phyloP scores from a whole-genome alignment of 2,113 vertebrate genomes.

The Zapus hudsonius region DNA sequence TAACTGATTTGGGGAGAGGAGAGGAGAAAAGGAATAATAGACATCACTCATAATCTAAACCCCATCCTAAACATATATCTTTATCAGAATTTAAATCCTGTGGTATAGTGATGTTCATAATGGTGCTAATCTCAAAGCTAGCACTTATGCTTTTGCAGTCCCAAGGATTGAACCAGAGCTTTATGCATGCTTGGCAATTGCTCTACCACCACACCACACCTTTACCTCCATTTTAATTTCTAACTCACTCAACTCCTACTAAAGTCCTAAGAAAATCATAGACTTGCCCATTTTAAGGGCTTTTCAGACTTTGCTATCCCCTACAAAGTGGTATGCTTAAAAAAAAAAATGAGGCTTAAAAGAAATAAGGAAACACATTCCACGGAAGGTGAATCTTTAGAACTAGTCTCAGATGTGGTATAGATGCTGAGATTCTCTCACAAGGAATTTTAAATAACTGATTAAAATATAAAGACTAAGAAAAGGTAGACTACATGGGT shows the following conservation, averaged over 20 bases:
- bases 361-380: not conserved
- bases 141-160: not conserved
- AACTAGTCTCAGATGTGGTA: not conserved
- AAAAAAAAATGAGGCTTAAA: not conserved
- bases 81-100: not conserved
- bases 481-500: not conserved
- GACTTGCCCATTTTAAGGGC: not conserved
- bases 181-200: not conserved
- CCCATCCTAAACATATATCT: not conserved
- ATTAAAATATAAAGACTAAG: not conserved
- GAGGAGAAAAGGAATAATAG: not conserved
- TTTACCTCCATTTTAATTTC: not conserved
- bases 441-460: constrained; percentile 5
- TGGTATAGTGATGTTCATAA: not conserved
- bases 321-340: not conserved
- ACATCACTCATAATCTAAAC: not conserved
- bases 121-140: not conserved
- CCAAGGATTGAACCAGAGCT: not conserved
- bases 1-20: not conserved
- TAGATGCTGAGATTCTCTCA: not conserved
- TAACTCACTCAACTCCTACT: not conserved
- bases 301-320: not conserved
- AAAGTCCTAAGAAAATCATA: not conserved
- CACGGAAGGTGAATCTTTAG: not conserved
- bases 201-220: not conserved